Conservation (phyloP, 1,140 invertebrate genomes). For the Contarinia nasturtii region DNA sequence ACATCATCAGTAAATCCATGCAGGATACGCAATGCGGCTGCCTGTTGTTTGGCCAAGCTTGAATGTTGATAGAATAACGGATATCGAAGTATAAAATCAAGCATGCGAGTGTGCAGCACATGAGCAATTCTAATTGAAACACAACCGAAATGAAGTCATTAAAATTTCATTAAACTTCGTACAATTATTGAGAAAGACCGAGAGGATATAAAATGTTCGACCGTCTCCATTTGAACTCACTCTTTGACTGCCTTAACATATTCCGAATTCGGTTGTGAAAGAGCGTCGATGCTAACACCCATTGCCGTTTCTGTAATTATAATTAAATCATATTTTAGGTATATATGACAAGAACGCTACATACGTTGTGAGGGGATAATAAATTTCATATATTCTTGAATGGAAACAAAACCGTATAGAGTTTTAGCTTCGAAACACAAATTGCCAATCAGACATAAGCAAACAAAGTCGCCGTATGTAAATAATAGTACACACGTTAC, state of each 20-base stretch:
- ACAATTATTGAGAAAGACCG: not conserved
- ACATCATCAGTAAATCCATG: not conserved
- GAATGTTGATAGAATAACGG: conserved; percentile 23
- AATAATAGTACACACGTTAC: too few species aligned
- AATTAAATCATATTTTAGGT: too few species aligned
- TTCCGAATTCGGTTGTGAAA: conserved; percentile 42
- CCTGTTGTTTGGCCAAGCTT: conserved; percentile 25
- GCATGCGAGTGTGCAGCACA: conserved; percentile 12
- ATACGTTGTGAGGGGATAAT: too few species aligned
- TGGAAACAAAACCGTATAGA: too few species aligned
- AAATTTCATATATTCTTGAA: too few species aligned
- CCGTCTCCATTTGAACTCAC: conserved; percentile 22
- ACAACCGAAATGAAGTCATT: not conserved
- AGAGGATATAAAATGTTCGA: not conserved
- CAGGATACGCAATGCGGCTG: conserved; percentile 10
- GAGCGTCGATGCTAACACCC: conserved; percentile 56
- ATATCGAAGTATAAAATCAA: conserved; percentile 19
- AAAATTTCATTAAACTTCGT: too few species aligned
- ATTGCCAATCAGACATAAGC: too few species aligned
- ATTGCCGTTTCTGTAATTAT: conserved; percentile 66
- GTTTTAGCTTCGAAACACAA: too few species aligned
- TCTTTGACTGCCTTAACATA: conserved; percentile 52
- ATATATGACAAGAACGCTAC: too few species aligned
- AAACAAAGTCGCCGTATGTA: too few species aligned
- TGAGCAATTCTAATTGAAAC: not conserved